phyloP scores from a whole-genome alignment of 2,113 vertebrate species.

The Herpailurus yagouaroundi region DNA sequence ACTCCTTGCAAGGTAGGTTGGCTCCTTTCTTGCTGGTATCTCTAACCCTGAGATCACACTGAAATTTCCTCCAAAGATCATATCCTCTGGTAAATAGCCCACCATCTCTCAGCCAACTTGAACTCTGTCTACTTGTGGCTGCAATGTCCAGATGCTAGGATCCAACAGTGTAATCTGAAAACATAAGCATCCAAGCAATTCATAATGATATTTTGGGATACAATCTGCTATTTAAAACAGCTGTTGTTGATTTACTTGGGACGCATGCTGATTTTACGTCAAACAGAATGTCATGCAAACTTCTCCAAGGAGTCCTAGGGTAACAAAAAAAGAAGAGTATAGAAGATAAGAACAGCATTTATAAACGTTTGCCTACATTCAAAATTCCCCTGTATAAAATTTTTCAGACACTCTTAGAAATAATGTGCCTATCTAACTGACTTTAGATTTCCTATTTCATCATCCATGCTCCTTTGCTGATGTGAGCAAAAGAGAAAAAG shows the following conservation, averaged over 20 bases:
- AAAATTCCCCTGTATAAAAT: not conserved
- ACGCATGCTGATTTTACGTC: slow-evolving; percentile 69
- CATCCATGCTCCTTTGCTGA: not conserved
- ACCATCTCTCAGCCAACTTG: not conserved
- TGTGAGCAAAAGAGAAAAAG: not conserved
- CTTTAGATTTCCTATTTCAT: not conserved
- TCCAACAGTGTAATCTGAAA: not conserved
- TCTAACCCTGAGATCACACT: not conserved
- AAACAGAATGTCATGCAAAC: slow-evolving; percentile 56
- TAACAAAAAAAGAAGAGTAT: not conserved
- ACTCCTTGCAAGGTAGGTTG: not conserved
- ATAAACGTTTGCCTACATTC: slow-evolving; percentile 23
- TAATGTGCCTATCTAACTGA: not conserved
- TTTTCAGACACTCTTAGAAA: slow-evolving; percentile 17
- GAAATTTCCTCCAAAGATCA: not conserved
- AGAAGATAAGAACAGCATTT: slow-evolving; percentile 23
- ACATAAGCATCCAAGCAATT: not conserved
- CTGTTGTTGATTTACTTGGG: slow-evolving; percentile 70
- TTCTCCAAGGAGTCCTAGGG: slow-evolving; percentile 37
- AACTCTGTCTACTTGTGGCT: not conserved
- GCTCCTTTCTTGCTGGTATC: not conserved
- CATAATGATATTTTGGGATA: slow-evolving; percentile 54
- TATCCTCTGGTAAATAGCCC: not conserved
- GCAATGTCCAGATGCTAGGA: not conserved
- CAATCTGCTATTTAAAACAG: slow-evolving; percentile 68